Conservation (phyloP, 2,888 invertebrate genomes). For the Microctonus brassicae region DNA sequence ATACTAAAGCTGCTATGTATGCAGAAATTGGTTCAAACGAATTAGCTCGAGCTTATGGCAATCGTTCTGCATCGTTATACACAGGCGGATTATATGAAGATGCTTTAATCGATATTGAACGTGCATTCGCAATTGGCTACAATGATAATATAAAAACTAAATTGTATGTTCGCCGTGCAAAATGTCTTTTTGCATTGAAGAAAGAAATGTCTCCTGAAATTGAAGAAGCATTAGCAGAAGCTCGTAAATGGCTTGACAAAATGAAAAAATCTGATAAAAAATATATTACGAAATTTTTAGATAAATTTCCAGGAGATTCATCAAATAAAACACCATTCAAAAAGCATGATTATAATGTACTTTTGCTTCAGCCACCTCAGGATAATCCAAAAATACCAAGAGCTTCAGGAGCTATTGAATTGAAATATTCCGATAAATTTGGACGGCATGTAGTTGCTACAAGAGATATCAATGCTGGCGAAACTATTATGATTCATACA, state of each 20-base stretch:
- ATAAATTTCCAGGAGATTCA: not conserved
- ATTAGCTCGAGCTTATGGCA: not conserved
- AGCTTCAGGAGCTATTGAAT: constrained; percentile 75
- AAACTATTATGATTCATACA: constrained; percentile 82
- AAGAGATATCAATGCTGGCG: constrained; percentile 79
- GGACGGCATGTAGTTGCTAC: constrained; percentile 82
- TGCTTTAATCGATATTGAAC: not conserved
- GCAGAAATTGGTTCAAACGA: too few species aligned
- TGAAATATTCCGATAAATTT: constrained; percentile 73
- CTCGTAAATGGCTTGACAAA: not conserved
- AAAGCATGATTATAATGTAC: too few species aligned
- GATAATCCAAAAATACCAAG: constrained; percentile 70
- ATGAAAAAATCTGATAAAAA: not conserved
- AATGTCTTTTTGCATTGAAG: not conserved
- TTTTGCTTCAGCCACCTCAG: too few species aligned
- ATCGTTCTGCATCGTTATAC: not conserved
- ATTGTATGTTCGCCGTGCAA: not conserved
- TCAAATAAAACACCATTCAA: not conserved
- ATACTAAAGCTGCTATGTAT: too few species aligned
- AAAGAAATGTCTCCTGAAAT: not conserved
- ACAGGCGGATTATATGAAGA: not conserved
- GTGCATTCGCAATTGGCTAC: not conserved
- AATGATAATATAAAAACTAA: not conserved
- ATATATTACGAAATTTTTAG: too few species aligned
- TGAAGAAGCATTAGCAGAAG: not conserved